Conservation (phyloP, 2,888 invertebrate species). For the Lucinisca nassula region DNA sequence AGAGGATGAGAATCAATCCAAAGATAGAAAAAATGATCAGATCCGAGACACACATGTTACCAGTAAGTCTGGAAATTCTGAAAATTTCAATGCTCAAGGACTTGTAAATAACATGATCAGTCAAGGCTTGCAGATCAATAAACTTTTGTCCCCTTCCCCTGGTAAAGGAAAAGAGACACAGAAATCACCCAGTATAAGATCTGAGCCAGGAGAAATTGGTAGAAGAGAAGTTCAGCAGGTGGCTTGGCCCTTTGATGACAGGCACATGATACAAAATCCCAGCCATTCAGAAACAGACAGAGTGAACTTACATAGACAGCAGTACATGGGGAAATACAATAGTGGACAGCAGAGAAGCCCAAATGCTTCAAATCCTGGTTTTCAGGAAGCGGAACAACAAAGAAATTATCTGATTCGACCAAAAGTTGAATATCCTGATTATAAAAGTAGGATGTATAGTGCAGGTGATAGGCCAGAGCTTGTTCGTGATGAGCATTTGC, state of each 20-base stretch:
- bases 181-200: background rate
- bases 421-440: background rate
- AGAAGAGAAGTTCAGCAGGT: background rate
- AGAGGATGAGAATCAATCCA: constrained; percentile 54
- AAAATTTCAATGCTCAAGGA: constrained; percentile 77
- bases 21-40: constrained; percentile 6
- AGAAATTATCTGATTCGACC: background rate
- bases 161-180: constrained; percentile 13
- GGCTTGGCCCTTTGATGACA: background rate
- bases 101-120: constrained; percentile 79
- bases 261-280: background rate
- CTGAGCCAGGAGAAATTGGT: background rate
- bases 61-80: constrained; percentile 20
- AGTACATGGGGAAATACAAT: background rate
- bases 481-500: background rate
- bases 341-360: background rate
- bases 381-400: background rate
- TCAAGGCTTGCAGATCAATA: constrained; percentile 57
- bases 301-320: background rate
- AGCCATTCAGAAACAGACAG: background rate
- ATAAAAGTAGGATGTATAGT: background rate
- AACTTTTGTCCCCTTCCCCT: constrained; percentile 21
- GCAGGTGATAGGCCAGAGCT: background rate
- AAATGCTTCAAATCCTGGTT: background rate
- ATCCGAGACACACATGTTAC: background rate